Evolutionary conservation across 1,140 invertebrate species (phyloP), one percentile per base, ranked within the genome.

Genomic region (Dreissena polymorpha): DNA sequence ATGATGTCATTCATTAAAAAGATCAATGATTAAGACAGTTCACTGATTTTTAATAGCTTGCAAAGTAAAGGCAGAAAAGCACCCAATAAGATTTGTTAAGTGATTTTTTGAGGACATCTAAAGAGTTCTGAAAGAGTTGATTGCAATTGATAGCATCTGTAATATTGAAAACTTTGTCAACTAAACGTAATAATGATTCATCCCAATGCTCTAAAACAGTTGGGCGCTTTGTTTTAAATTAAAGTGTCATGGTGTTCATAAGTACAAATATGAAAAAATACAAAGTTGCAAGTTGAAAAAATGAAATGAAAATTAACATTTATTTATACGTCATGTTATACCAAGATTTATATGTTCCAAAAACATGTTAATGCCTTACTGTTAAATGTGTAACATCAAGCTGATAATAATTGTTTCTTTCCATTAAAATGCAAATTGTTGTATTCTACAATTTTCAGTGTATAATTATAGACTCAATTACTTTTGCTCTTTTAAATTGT

Each of bases 91-190:
- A 60, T 60, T n/a, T n/a, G 57, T 60, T 60, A n/a, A 18, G 10
- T 5, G 21, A 23, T n/a, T 60, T 18, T 12, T 60, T 60, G 57
- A 18, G 57, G 57, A 39, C 8, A 5, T 23, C 57, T 10, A 60
- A 60, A n/a, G 16, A 60, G 57, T 18, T 6, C 16, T 18, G 21
- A 60, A n/a, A 60, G 21, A 60, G 16, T n/a, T 2, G 57, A 10
- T n/a, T n/a, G 16, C 16, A n/a, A 60, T 60, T 60, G 73, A 75
- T 75, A 75, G 60, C 73, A 75, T 75, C 73, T 75, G n/a, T 12
- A 50, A 60, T 60, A 60, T 60, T 21, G 49, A 29, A 64, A 16
- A 10, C 39, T 75, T 75, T 63, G 57, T 75, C 73, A 75, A 75
- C 60, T 63, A 39, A 18, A 65, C 16, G 63, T 64, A 39, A 75